Evolutionary conservation across 2,888 invertebrate species (phyloP).

Genomic region (Noctua fimbriata): DNA sequence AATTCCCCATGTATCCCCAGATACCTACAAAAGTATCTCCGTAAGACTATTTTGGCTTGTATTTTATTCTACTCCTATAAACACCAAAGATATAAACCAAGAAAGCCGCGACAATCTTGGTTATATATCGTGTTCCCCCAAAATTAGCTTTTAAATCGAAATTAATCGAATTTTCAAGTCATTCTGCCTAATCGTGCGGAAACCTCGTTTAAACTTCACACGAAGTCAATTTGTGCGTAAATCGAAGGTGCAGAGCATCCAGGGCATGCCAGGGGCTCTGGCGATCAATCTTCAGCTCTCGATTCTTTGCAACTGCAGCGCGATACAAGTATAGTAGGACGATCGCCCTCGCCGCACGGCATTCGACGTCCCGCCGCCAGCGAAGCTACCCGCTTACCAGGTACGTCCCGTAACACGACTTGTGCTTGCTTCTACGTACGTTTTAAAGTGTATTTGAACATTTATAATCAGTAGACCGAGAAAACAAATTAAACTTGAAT

Average conservation of each 20-base stretch:
- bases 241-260: conserved; percentile 68
- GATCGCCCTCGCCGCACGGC: conserved; percentile 49
- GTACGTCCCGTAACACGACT: conserved; percentile 59
- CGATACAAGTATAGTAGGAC: conserved; percentile 64
- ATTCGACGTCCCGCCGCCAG: conserved; percentile 77
- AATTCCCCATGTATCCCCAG: background rate
- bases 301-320: conserved; percentile 81
- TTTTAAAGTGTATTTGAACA: conserved; percentile 49
- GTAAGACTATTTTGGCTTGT: background rate
- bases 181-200: conserved; percentile 54
- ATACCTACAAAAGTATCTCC: background rate
- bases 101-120: conserved; percentile 1
- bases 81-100: conserved; percentile 11
- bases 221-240: conserved; percentile 73
- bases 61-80: background rate
- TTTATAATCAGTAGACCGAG: background rate
- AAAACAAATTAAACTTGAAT: too few species aligned
- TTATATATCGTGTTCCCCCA: conserved; percentile 33
- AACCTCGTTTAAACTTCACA: conserved; percentile 68
- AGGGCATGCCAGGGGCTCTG: conserved; percentile 66
- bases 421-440: conserved; percentile 53
- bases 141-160: conserved; percentile 53
- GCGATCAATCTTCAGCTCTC: conserved; percentile 79
- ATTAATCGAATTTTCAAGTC: conserved; percentile 63
- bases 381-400: conserved; percentile 77